Evolutionary conservation across 2,113 vertebrate species (phyloP).

Genomic region (Entelurus aequoreus): DNA sequence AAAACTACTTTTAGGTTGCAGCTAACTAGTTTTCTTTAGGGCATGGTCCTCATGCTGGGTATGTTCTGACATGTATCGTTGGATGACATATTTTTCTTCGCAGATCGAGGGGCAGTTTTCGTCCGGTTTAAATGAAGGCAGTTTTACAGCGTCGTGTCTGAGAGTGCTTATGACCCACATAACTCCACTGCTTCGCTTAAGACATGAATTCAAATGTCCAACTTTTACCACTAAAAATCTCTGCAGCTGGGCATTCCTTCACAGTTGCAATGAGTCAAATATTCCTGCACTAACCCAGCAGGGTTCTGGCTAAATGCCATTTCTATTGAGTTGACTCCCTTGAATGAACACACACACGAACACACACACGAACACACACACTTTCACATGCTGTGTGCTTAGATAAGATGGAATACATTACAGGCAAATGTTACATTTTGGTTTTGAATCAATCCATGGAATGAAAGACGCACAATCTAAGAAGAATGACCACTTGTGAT

Average conservation of each 20-base stretch:
- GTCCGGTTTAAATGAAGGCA: slow-evolving; percentile 57
- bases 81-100: slow-evolving; percentile 58
- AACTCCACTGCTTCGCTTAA: slow-evolving; percentile 36
- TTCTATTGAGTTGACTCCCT: not conserved
- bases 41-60: slow-evolving; percentile 37
- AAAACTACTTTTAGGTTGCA: not conserved
- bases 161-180: slow-evolving; percentile 41
- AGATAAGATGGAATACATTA: too few relatives aligned
- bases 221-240: slow-evolving; percentile 37
- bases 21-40: slow-evolving; percentile 10
- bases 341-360: not conserved
- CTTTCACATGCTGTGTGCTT: not conserved
- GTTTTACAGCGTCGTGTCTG: slow-evolving; percentile 55
- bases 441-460: too few relatives aligned
- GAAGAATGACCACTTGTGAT: too few relatives aligned
- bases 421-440: too few relatives aligned
- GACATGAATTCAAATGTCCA: slow-evolving; percentile 44
- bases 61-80: slow-evolving; percentile 53
- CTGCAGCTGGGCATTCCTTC: slow-evolving; percentile 32
- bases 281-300: slow-evolving; percentile 14
- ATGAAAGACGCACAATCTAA: too few relatives aligned
- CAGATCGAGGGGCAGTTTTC: slow-evolving; percentile 58
- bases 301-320: slow-evolving; percentile 2
- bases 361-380: not conserved
- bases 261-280: slow-evolving; percentile 31